phyloP scores from a whole-genome alignment of 2,797 vertebrate species.

The Betta splendens region DNA sequence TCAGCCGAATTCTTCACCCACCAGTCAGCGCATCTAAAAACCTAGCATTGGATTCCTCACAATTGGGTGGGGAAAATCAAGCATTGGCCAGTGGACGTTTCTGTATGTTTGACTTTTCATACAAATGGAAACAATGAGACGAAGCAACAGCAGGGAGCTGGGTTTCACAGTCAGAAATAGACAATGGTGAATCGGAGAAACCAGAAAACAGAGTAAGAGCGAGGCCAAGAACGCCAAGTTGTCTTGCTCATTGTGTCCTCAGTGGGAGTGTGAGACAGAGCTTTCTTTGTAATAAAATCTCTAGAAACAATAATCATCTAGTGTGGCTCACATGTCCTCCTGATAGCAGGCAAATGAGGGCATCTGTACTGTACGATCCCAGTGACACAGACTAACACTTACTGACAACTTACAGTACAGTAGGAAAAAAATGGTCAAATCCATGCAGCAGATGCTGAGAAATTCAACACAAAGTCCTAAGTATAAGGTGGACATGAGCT shows the following conservation, averaged over 20 bases:
- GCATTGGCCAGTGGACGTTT: conserved; percentile 3
- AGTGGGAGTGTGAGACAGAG: conserved; percentile 44
- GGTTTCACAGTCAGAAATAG: conserved; percentile 12
- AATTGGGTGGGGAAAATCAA: conserved; percentile 19
- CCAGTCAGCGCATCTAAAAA: conserved; percentile 19
- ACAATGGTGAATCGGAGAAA: conserved; percentile 22
- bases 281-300: conserved; percentile 34
- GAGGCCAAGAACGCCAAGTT: conserved; percentile 13
- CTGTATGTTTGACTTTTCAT: too few species aligned
- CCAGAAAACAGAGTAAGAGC: conserved; percentile 4
- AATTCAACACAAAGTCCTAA: background rate
- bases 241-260: conserved; percentile 24
- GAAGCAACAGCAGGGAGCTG: too few species aligned
- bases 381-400: too few species aligned
- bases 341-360: conserved; percentile 19
- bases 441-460: background rate
- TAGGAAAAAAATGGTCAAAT: background rate
- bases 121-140: too few species aligned
- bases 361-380: too few species aligned
- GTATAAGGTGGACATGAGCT: background rate
- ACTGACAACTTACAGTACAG: background rate
- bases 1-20: conserved; percentile 31
- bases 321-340: conserved; percentile 22
- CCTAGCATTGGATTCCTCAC: conserved; percentile 30
- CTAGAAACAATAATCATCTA: conserved; percentile 38